These are phyloP conservation scores for Laticauda colubrina DNA, from an alignment of 2,113 vertebrate species.

Conservation along the genomic window DNA sequence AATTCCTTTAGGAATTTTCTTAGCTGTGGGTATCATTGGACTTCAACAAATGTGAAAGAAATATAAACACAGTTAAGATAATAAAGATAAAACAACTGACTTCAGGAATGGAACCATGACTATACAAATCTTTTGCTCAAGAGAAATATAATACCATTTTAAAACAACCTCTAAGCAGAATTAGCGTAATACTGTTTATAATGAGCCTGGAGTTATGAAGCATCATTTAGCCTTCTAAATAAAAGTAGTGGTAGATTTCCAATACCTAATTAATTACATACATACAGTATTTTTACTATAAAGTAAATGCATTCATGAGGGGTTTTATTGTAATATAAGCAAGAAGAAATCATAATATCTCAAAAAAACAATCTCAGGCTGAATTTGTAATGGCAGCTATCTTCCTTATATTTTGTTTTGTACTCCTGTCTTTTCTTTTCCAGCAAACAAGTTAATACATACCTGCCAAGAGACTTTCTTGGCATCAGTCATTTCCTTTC, in stretches of 20 bases:
- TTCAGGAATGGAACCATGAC: not conserved
- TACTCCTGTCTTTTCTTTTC: not conserved
- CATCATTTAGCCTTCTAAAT: not conserved
- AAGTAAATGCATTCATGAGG: not conserved
- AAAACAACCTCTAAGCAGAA: fast-evolving
- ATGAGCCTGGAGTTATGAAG: fast-evolving
- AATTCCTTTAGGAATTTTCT: not conserved
- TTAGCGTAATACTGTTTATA: fast-evolving
- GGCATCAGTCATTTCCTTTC: constrained; percentile 16
- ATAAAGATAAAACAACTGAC: not conserved
- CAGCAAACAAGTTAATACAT: not conserved
- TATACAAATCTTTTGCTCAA: not conserved
- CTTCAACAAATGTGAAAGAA: not conserved
- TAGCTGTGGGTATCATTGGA: not conserved
- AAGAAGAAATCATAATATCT: not conserved
- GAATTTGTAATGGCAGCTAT: not conserved
- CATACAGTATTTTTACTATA: not conserved
- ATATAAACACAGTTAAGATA: fast-evolving
- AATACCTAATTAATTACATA: not conserved
- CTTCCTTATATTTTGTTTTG: constrained; percentile 5
- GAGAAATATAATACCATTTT: fast-evolving
- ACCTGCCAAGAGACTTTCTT: constrained; percentile 14
- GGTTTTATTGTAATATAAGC: not conserved
- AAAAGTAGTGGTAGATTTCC: not conserved
- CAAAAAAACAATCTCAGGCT: not conserved